Base-by-base conservation (phyloP, 2,797 vertebrate genomes). In the Xenopus petersii region DNA sequence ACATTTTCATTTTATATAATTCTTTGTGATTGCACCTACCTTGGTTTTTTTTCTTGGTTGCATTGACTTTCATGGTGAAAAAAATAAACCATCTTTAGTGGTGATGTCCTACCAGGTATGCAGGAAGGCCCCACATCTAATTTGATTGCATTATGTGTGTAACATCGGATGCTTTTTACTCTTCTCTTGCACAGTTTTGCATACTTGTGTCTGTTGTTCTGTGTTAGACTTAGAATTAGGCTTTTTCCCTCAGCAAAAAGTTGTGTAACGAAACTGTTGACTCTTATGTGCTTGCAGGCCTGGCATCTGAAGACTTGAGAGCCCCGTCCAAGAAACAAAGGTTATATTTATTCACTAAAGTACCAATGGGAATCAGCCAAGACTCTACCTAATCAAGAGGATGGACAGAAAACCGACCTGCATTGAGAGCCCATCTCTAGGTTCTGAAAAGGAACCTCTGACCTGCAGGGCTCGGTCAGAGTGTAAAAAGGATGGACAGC, bases 371-470 rank as follows among this genome's bases (percentile, higher is more conserved):
- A 87, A n/a, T 88, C 85, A 71, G 73, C 81, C 82, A 83, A 69
- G 81, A 81, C 79, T 81, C 71, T 75, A 83, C 81, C 78, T 92
- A 88, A 89, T 78, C 7, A 2, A 76, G 47, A 83, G 85, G 67
- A 99, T 98, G 96, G 96, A 98, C 87, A 91, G 91, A 80, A 88
- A 92, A 81, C 83, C 81, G 75, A 68, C 80, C 6, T 79, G 76
- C 58, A 81, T 70, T 10, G 87, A 94, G 81, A 88, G 83, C 83
- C 91, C 84, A 8, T 88, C 86, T 0, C 84, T 92, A 67, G 85
- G 86, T 58, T 86, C 86, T 73, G 87, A 83, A 74, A 89, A 81
- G 76, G 86, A 79, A 12, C 72, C 26, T 12, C 80, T 83, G 9
- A 89, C 85, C 26, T 90, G 83, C 47, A 90, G 87, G 12, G 80